A percentile compares a stretch with the other conserved stretches of the same genome.
These are phyloP conservation scores for Nothoprocta perdicaria DNA, from an alignment of 2,113 vertebrate genomes.

Conservation along the genomic window DNA sequence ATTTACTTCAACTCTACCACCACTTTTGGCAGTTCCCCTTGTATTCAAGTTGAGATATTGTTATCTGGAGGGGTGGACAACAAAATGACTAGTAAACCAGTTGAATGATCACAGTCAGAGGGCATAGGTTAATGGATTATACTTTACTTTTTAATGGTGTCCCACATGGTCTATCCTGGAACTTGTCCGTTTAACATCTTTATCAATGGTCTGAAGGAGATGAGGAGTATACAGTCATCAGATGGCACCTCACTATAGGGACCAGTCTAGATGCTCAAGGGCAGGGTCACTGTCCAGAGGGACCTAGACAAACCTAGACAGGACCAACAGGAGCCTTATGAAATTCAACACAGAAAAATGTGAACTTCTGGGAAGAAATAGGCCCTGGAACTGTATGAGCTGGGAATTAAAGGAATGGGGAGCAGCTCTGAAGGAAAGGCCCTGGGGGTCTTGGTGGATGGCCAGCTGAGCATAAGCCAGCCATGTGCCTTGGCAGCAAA, in stretches of 20 bases:
- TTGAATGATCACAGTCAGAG: neutral
- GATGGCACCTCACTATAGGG: neutral
- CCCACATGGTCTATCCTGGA: neutral
- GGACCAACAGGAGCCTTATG: neutral
- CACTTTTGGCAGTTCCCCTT: neutral
- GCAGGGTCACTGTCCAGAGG: neutral
- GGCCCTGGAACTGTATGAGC: too few species aligned
- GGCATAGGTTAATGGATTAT: neutral
- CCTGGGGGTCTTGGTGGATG: too few species aligned
- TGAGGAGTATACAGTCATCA: neutral
- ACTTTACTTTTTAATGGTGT: neutral
- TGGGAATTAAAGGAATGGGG: too few species aligned
- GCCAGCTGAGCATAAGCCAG: too few species aligned
- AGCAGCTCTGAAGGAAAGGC: too few species aligned
- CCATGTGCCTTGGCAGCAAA: too few species aligned
- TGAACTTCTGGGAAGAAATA: too few species aligned
- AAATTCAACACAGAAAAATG: neutral
- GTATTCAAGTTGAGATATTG: neutral
- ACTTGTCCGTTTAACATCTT: neutral
- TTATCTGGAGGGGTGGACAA: neutral
- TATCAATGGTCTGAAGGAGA: neutral
- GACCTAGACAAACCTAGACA: neutral
- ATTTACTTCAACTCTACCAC: neutral
- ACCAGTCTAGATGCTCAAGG: neutral
- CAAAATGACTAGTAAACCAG: neutral